phyloP scores from a whole-genome alignment of 2,113 vertebrate species.

The Gnathonemus longibarbis region DNA sequence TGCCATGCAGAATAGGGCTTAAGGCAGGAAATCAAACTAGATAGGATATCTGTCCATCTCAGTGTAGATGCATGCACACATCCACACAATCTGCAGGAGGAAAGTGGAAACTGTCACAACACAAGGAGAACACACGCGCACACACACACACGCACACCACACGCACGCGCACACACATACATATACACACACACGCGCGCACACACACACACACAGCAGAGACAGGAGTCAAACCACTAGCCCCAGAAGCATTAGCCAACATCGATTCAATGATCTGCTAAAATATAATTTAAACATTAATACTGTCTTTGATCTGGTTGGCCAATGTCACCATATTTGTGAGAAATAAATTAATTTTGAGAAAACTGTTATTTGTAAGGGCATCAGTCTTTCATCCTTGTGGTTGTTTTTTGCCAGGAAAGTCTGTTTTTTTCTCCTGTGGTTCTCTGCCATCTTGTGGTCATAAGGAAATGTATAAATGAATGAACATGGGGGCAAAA shows the following conservation, averaged over 20 bases:
- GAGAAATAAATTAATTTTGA: background rate
- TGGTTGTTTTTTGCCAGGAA: background rate
- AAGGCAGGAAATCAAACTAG: background rate
- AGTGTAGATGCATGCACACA: background rate
- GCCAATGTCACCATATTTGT: background rate
- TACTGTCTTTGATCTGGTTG: background rate
- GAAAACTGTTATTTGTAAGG: background rate
- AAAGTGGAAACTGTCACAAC: background rate
- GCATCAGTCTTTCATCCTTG: background rate
- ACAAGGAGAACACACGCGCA: background rate
- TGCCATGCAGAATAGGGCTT: background rate
- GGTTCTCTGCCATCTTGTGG: conserved; percentile 1
- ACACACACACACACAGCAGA: background rate
- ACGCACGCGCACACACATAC: background rate
- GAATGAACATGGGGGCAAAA: background rate
- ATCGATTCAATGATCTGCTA: background rate
- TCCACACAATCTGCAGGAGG: background rate
- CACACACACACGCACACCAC: background rate
- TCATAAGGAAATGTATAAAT: background rate
- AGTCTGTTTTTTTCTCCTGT: background rate
- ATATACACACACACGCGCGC: background rate
- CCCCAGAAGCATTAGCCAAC: background rate
- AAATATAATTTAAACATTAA: background rate
- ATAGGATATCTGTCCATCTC: background rate
- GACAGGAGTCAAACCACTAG: background rate